Base-by-base conservation (phyloP, 2,113 vertebrate genomes). In the Charadrius vociferus region DNA sequence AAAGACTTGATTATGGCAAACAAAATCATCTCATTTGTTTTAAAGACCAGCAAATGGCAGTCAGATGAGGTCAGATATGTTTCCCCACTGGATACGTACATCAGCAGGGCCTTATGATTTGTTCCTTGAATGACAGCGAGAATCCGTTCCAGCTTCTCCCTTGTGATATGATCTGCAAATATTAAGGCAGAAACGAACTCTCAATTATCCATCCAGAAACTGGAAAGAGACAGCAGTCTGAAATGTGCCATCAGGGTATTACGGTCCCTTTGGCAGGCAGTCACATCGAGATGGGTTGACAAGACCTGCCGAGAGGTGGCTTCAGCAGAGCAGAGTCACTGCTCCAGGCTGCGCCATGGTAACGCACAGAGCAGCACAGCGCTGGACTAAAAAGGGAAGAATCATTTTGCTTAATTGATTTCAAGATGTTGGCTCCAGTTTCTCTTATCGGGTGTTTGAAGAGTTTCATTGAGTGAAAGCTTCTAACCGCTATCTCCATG, bases 111-210 rank as follows among this genome's bases (percentile, higher is more conserved):
- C 97, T 99, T 99, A 84, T 99, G 99, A 96, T 99, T 99, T 93
- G 98, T 98, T 95, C 99, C 99, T 92, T 99, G 99, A 97, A 99
- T 98, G 97, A 99, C 96, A 7, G 99, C 98, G 3, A 99, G 95
- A 61, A 99, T 98, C 86, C 96, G 98, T 55, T 99, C 99, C 93
- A 99, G 96, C 90, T 99, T 99, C 89, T 99, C 99, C 95, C 95
- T 98, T 12, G 98, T 99, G 88, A 99, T 98, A 29, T 99, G 99
- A 97, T 97, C 99, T 99, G 96, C 45, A 96, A 93, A 79, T 50
- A 66, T 91, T 63, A 63, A 96, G 15, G n/a, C 20, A 86, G 45
- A 83, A 94, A 92, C 14, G 39, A 90, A 81, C n/a, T 23, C 81
- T 88, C 62, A 30, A 12, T 90, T 84, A 95, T 15, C 55, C 81